A percentile compares a stretch with the other conserved stretches of the same genome.
Evolutionary conservation across 2,113 vertebrate species (phyloP).

Genomic region (Struthidea cinerea): DNA sequence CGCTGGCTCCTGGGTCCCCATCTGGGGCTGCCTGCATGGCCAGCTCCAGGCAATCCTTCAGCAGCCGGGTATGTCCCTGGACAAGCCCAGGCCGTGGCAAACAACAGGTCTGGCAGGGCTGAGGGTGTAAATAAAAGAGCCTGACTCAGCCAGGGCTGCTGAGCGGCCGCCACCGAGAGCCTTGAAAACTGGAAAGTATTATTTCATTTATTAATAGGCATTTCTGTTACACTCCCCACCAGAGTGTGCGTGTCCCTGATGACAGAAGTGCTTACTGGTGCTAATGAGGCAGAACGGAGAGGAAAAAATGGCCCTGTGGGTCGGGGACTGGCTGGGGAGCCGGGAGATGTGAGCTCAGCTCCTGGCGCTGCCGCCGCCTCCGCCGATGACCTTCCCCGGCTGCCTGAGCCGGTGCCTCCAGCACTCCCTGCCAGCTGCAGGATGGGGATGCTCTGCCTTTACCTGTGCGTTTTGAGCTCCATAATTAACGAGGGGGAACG

Average conservation of each 20-base stretch:
- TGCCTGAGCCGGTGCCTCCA: neutral
- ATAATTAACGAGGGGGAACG: fast-evolving
- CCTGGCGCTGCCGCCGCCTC: neutral
- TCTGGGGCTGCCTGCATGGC: neutral
- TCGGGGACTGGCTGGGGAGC: slow-evolving; percentile 47
- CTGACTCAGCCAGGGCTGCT: slow-evolving; percentile 55
- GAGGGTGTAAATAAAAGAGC: slow-evolving; percentile 51
- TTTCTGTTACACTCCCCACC: slow-evolving; percentile 59
- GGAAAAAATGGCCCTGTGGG: slow-evolving; percentile 63
- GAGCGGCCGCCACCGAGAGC: slow-evolving; percentile 2
- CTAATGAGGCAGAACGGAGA: slow-evolving; percentile 64
- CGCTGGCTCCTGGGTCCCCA: neutral
- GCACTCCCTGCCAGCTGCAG: neutral
- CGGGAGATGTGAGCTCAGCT: slow-evolving; percentile 63
- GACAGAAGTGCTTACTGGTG: slow-evolving; percentile 65
- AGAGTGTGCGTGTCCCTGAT: slow-evolving; percentile 59
- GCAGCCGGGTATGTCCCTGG: neutral
- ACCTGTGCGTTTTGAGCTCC: neutral
- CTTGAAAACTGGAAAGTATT: slow-evolving; percentile 66
- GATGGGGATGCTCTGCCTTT: neutral
- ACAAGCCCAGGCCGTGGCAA: slow-evolving; percentile 5
- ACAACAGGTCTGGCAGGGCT: slow-evolving; percentile 41
- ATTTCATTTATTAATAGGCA: slow-evolving; percentile 64
- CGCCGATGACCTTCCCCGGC: neutral
- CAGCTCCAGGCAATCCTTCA: neutral